Percentiles rank a stretch among this genome's conserved stretches.
phyloP scores from a whole-genome alignment of 2,113 vertebrate species.

The Megalops atlanticus region DNA sequence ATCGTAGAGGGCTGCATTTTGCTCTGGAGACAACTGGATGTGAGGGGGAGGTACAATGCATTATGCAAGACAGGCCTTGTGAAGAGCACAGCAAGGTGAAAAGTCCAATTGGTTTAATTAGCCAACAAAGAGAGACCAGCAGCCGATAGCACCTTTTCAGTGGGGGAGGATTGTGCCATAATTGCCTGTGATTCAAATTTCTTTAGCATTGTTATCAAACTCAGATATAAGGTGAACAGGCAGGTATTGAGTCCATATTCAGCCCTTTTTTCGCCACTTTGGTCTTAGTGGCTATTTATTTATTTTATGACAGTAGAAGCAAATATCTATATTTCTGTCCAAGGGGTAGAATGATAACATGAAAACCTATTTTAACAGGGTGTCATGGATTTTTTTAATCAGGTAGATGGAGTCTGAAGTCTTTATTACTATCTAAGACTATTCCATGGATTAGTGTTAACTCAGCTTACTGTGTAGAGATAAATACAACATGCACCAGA shows the following conservation, averaged over 20 bases:
- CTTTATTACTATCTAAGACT: no score
- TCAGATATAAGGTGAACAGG: background rate
- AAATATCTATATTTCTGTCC: background rate
- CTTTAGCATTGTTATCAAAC: background rate
- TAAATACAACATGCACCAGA: background rate
- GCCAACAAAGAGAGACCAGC: constrained; percentile 5
- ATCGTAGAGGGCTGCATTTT: background rate
- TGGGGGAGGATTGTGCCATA: background rate
- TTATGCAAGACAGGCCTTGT: constrained; percentile 16
- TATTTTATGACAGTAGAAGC: background rate
- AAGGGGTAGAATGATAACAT: background rate
- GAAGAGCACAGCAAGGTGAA: constrained; percentile 23
- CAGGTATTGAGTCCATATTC: no score
- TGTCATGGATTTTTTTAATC: background rate
- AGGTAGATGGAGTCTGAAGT: background rate
- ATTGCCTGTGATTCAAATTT: background rate
- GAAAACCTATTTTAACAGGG: background rate
- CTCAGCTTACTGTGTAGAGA: no score
- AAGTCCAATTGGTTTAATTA: constrained; percentile 45
- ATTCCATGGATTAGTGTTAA: no score
- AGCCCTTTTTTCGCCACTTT: background rate
- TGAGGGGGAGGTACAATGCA: constrained; percentile 9
- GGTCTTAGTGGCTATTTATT: background rate
- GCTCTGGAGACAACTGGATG: background rate
- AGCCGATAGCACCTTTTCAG: background rate